A percentile compares a stretch with the other conserved stretches of the same genome.
These are phyloP conservation scores for Ommatoiulus sabulosus DNA, from an alignment of 2,888 invertebrate genomes.

Conservation along the genomic window DNA sequence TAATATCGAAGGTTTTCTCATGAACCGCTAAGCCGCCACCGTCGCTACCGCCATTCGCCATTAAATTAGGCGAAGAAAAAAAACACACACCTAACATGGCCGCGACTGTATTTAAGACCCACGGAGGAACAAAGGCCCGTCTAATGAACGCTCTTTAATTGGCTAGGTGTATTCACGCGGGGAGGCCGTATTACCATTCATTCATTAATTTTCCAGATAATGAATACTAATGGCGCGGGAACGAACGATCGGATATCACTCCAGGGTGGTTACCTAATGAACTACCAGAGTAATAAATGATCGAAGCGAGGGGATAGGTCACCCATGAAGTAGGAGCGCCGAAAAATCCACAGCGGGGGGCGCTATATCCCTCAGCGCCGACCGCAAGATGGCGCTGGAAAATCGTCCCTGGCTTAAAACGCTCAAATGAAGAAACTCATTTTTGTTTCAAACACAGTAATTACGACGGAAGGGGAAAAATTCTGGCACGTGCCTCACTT, in stretches of 20 bases:
- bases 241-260: neutral
- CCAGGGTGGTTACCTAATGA: neutral
- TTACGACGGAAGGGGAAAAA: too few species aligned
- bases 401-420: too few species aligned
- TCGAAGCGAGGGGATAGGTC: neutral
- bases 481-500: too few species aligned
- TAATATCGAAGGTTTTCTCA: neutral
- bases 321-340: neutral
- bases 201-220: neutral
- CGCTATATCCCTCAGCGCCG: neutral
- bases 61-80: neutral
- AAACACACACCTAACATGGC: neutral
- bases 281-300: neutral
- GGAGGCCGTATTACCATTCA: neutral
- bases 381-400: too few species aligned
- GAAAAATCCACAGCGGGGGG: neutral
- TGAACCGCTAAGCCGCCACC: neutral
- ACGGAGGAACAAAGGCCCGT: neutral
- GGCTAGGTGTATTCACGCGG: neutral
- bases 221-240: neutral
- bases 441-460: too few species aligned
- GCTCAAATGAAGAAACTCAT: too few species aligned
- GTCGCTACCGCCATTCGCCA: constrained; percentile 5
- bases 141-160: neutral
- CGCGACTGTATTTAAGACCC: neutral